Conservation (phyloP, 2,797 vertebrate species). For the Paramormyrops hopkinsi region DNA sequence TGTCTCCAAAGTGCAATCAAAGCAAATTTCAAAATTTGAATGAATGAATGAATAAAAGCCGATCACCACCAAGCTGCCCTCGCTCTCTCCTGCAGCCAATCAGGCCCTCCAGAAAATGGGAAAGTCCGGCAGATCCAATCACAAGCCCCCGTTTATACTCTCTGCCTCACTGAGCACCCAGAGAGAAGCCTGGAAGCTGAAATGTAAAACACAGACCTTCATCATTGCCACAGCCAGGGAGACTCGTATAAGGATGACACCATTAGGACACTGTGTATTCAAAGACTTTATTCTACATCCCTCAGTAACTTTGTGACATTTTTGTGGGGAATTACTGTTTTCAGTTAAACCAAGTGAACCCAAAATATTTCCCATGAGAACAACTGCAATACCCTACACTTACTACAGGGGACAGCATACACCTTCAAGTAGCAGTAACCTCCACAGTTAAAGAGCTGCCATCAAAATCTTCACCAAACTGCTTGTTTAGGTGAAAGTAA, state of each 20-base stretch:
- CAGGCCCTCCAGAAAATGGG: background rate
- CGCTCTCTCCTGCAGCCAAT: background rate
- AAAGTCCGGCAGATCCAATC: background rate
- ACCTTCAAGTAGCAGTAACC: background rate
- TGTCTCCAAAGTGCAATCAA: background rate
- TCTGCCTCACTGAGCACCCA: background rate
- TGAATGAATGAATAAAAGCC: background rate
- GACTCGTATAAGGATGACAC: background rate
- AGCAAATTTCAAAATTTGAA: background rate
- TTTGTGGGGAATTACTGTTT: background rate
- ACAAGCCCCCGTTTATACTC: background rate
- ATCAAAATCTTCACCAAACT: background rate
- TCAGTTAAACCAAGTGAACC: background rate
- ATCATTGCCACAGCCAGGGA: background rate
- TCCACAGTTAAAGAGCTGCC: background rate
- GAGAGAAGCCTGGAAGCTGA: background rate
- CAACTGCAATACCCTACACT: background rate
- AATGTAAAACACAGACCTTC: background rate
- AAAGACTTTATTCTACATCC: background rate
- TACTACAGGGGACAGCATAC: background rate
- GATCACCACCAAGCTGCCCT: background rate
- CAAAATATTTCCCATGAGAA: background rate
- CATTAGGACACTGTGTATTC: background rate
- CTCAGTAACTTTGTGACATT: background rate
- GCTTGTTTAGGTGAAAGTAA: background rate